These are phyloP conservation scores for Conus ventricosus DNA, from an alignment of 1,140 invertebrate genomes.

Conservation along the genomic window DNA sequence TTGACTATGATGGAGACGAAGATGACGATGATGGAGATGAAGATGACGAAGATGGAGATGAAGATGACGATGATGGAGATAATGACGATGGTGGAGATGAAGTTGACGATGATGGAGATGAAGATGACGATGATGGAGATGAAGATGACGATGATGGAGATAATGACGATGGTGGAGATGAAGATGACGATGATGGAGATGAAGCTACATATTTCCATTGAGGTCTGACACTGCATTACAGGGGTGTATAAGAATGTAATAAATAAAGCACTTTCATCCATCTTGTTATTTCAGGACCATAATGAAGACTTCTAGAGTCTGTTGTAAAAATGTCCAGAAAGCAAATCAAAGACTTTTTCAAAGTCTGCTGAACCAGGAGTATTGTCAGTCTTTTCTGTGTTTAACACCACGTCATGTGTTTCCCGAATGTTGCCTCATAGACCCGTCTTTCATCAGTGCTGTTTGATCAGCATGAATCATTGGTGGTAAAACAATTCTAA, in stretches of 20 bases:
- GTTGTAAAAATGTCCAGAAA: not conserved
- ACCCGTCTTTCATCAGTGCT: too few relatives aligned
- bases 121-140: not conserved
- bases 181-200: not conserved
- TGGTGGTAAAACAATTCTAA: too few relatives aligned
- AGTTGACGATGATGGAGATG: not conserved
- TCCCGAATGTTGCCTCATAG: too few relatives aligned
- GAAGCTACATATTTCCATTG: not conserved
- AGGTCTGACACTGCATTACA: not conserved
- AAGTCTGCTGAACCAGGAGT: too few relatives aligned
- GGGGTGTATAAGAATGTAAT: not conserved
- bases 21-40: not conserved
- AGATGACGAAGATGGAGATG: not conserved
- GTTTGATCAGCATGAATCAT: too few relatives aligned
- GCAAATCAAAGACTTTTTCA: too few relatives aligned
- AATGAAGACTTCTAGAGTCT: not conserved
- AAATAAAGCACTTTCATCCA: not conserved
- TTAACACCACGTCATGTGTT: too few relatives aligned
- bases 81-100: not conserved
- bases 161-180: not conserved
- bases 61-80: not conserved
- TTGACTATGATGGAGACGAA: not conserved
- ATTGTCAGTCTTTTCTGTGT: too few relatives aligned
- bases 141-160: not conserved
- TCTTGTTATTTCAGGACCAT: not conserved